Base-by-base conservation (phyloP, 2,797 vertebrate genomes). In the Eidolon dupreanum region DNA sequence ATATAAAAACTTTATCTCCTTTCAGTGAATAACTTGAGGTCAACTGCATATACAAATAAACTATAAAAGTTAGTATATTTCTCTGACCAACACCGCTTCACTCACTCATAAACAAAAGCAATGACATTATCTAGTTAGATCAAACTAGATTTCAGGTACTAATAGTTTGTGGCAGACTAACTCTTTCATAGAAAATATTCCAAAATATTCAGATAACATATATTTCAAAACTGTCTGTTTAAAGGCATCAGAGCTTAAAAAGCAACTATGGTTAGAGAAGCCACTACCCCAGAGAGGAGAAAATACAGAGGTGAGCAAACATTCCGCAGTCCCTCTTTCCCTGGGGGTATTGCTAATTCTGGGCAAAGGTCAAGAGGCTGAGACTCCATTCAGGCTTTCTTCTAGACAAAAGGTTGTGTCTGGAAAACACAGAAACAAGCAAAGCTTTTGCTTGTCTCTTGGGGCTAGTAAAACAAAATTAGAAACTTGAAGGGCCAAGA, bases 381-480 rank as follows among this genome's bases (percentile, higher is more conserved):
- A 93, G 51, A 85, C 51, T 92, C 51, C 75, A 95, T 36, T 26
- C 26, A 88, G 46, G 82, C 75, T 85, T 70, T 93, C 43, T 33
- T 78, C 65, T 31, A 92, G 57, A 65, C 66, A 79, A 43, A 84
- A 96, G 51, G 81, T 31, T 87, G 57, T 46, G 95, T 90, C 90
- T 93, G 57, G 51, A 93, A 95, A 90, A 95, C 63, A 89, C 1
- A 93, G 77, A 93, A 92, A 83, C 26, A 81, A 78, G 70, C 63
- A 92, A 51, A 83, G 19, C 16, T 87, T 79, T 73, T 90, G 70
- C 70, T 53, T 57, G 59, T 84, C 71, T 90, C 89, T 46, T 46
- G 26, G 15, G 81, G 33, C 74, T 53, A 70, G 65, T 95, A 84
- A 97, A 61, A 88, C 31, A 94, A 95, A 95, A 96, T 90, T 78